Conservation (phyloP, 2,888 invertebrate genomes). For the Polietes domitor region DNA sequence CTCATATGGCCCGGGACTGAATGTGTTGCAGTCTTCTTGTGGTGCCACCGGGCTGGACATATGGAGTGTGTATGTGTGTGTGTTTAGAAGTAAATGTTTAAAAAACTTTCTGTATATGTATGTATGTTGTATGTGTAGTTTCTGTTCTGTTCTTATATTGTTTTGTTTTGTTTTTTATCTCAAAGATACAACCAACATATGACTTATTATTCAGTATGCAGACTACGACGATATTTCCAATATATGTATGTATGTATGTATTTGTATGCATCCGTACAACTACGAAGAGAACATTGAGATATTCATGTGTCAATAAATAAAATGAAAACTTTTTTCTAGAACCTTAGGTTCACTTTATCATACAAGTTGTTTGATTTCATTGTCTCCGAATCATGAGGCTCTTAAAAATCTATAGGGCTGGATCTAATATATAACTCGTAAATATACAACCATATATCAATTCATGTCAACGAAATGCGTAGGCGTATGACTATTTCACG, state of each 20-base stretch:
- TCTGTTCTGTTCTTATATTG: background rate
- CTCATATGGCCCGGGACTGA: background rate
- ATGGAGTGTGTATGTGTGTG: background rate
- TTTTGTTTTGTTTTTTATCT: conserved; percentile 52
- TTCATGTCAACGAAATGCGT: no score
- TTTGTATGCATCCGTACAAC: conserved; percentile 40
- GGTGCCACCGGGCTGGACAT: no score
- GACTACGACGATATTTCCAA: conserved; percentile 52
- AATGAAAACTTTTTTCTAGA: conserved; percentile 58
- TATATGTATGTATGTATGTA: conserved; percentile 38
- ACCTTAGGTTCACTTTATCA: conserved; percentile 66
- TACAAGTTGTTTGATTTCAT: conserved; percentile 42
- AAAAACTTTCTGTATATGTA: conserved; percentile 29
- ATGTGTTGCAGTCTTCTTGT: background rate
- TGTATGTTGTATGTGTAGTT: conserved; percentile 39
- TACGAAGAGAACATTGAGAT: conserved; percentile 48
- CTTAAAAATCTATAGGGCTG: no score
- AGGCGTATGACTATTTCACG: no score
- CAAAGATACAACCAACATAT: conserved; percentile 51
- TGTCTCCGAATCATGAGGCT: background rate
- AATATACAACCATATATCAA: no score
- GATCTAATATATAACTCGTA: no score
- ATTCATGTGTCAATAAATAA: conserved; percentile 65
- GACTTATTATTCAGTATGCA: conserved; percentile 57
- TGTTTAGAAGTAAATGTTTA: background rate